phyloP scores from a whole-genome alignment of 2,888 invertebrate genomes.

The Shargacucullia verbasci region DNA sequence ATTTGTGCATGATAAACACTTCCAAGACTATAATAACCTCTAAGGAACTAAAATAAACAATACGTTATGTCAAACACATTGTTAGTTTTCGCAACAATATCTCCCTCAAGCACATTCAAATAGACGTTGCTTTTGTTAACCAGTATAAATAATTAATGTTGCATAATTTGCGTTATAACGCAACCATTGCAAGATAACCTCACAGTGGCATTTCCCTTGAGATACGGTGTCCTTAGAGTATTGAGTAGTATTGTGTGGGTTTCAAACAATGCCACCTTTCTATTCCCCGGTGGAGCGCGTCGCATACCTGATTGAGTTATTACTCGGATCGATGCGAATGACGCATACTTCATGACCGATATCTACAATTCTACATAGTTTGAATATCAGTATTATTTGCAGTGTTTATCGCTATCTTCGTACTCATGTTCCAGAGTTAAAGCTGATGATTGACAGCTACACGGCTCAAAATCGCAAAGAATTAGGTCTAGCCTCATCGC shows the following conservation, averaged over 20 bases:
- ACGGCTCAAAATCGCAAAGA: conserved; percentile 9
- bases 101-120: conserved; percentile 30
- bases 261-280: conserved; percentile 74
- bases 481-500: background rate
- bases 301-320: conserved; percentile 63
- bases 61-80: too few species aligned
- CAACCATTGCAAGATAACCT: conserved; percentile 42
- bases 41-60: too few species aligned
- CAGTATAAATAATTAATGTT: conserved; percentile 38
- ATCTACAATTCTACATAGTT: conserved; percentile 22
- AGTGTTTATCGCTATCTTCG: conserved; percentile 29
- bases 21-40: too few species aligned
- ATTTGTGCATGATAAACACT: too few species aligned
- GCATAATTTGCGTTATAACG: conserved; percentile 43
- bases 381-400: conserved; percentile 13
- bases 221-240: conserved; percentile 63
- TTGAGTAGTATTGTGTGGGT: conserved; percentile 65
- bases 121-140: conserved; percentile 25
- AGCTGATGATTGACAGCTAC: conserved; percentile 15
- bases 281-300: conserved; percentile 64
- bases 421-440: conserved; percentile 7
- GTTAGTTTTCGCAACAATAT: conserved; percentile 3
- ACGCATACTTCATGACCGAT: conserved; percentile 63
- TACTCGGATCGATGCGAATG: conserved; percentile 69
- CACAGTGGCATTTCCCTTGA: conserved; percentile 57